A percentile compares a stretch with the other conserved stretches of the same genome.
phyloP scores from a whole-genome alignment of 2,797 vertebrate genomes.

The Neomorphus geoffroyi region DNA sequence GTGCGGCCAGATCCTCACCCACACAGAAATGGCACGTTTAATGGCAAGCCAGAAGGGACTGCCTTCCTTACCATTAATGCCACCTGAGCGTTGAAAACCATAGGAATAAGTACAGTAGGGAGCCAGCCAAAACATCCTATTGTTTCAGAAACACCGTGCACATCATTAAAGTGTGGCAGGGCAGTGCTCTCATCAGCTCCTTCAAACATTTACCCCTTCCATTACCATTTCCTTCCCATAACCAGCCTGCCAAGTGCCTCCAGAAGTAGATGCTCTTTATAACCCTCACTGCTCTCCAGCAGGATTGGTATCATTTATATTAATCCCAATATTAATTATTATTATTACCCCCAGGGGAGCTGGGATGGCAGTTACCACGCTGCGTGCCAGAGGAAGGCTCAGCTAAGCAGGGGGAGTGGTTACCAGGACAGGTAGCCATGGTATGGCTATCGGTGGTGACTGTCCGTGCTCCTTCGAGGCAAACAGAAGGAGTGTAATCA shows the following conservation, averaged over 20 bases:
- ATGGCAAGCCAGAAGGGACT: not conserved
- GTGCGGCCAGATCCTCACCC: not conserved
- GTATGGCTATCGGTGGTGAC: not conserved
- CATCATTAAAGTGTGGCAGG: not conserved
- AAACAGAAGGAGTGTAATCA: not conserved
- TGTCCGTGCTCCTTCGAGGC: not conserved
- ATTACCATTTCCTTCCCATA: not conserved
- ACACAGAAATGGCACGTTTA: not conserved
- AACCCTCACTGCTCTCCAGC: not conserved
- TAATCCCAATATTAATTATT: not conserved
- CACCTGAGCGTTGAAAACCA: not conserved
- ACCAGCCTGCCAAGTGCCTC: not conserved
- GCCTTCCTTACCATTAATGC: not conserved
- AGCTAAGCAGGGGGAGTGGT: not conserved
- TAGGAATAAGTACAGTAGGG: not conserved
- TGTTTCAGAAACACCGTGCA: not conserved
- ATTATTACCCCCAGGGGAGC: not conserved
- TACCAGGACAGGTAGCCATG: not conserved
- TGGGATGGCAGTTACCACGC: not conserved
- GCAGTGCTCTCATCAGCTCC: not conserved
- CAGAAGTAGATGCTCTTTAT: not conserved
- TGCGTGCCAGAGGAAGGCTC: not conserved
- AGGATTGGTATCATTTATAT: not conserved
- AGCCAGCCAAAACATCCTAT: not conserved
- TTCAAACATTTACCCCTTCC: not conserved